These are phyloP conservation scores for Acropternis orthonyx DNA, from an alignment of 2,797 vertebrate genomes.

Conservation along the genomic window DNA sequence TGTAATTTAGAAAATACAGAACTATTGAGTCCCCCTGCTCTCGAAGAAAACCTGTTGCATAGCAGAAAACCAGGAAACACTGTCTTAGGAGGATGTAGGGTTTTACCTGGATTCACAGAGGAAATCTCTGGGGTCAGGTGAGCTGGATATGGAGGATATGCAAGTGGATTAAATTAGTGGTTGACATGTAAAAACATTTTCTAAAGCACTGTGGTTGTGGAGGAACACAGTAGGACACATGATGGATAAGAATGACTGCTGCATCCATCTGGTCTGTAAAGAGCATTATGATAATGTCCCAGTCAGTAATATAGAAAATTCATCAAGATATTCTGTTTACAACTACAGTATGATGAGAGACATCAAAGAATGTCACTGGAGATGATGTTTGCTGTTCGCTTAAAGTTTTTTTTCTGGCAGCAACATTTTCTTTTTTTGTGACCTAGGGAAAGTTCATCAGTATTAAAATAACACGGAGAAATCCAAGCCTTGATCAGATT, in stretches of 20 bases:
- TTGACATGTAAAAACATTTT: background rate
- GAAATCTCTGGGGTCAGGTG: background rate
- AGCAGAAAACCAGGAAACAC: background rate
- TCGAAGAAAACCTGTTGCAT: conserved; percentile 44
- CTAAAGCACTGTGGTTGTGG: background rate
- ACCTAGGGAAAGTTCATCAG: background rate
- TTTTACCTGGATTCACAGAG: background rate
- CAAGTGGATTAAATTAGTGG: background rate
- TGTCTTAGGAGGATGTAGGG: background rate
- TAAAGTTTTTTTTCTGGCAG: background rate
- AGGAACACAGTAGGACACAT: background rate
- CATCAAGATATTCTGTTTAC: background rate
- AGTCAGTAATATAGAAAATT: background rate
- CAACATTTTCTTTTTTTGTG: background rate
- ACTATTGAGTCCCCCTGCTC: background rate
- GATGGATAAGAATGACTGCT: background rate
- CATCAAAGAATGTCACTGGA: background rate
- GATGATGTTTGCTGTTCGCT: background rate
- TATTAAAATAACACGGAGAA: background rate
- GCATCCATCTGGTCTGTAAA: background rate
- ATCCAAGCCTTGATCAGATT: background rate
- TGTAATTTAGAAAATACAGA: conserved; percentile 67
- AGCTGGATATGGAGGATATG: background rate
- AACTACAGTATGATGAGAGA: background rate
- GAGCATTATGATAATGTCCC: background rate